A percentile compares a stretch with the other conserved stretches of the same genome.
Conservation (phyloP, 2,888 invertebrate genomes). For the Eupithecia subumbrata region DNA sequence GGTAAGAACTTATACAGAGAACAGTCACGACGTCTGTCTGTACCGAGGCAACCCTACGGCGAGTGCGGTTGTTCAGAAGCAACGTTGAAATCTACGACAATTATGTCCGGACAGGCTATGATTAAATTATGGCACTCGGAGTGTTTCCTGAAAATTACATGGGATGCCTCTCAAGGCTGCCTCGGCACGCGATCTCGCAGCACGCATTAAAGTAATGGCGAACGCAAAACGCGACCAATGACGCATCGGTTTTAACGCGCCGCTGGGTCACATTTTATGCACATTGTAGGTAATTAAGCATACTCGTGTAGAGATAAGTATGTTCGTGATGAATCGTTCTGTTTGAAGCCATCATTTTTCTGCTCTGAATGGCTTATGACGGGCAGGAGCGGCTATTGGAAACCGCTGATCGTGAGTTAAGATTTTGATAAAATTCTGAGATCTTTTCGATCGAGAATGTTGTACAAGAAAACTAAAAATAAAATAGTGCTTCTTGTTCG, state of each 20-base stretch:
- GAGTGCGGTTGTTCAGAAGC: conserved; percentile 69
- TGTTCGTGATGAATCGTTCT: conserved; percentile 46
- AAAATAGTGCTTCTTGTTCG: neutral
- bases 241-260: conserved; percentile 80
- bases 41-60: conserved; percentile 28
- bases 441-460: neutral
- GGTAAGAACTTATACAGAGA: neutral
- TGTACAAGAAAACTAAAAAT: neutral
- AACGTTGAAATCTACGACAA: conserved; percentile 77
- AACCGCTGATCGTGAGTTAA: neutral
- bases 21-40: conserved; percentile 13
- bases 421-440: neutral
- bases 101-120: conserved; percentile 78
- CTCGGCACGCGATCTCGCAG: conserved; percentile 75
- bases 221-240: conserved; percentile 76
- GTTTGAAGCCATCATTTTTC: conserved; percentile 49
- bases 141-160: conserved; percentile 83
- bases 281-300: conserved; percentile 59
- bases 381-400: neutral
- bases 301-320: conserved; percentile 37
- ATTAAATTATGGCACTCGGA: conserved; percentile 82
- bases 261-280: conserved; percentile 64
- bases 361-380: conserved; percentile 27
- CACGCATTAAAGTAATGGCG: conserved; percentile 76
- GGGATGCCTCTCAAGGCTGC: conserved; percentile 82